Evolutionary conservation across 2,888 invertebrate genomes (phyloP).

Genomic region (Apamea crenata): DNA sequence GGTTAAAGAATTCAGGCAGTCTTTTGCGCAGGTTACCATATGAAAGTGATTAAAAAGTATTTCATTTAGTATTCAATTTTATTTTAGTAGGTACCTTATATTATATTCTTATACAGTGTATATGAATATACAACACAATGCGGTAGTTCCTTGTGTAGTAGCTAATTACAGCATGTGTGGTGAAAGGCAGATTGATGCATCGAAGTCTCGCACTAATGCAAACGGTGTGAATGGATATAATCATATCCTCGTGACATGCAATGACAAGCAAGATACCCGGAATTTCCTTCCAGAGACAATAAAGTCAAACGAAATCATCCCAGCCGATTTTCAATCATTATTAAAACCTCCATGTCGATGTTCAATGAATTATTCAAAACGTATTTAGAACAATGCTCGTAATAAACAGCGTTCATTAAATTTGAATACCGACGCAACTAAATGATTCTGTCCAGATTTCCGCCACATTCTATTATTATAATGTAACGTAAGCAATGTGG

Average conservation of each 20-base stretch:
- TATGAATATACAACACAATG: neutral
- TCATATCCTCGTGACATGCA: constrained; percentile 16
- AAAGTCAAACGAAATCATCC: constrained; percentile 7
- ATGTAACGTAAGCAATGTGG: constrained; percentile 72
- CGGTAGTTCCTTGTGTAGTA: neutral
- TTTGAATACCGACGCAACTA: constrained; percentile 70
- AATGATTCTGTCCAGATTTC: constrained; percentile 77
- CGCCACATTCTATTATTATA: constrained; percentile 75
- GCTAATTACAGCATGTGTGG: constrained; percentile 21
- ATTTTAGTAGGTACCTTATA: neutral
- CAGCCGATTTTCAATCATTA: constrained; percentile 27
- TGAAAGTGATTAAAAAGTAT: neutral
- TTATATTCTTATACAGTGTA: neutral
- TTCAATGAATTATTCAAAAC: constrained; percentile 53
- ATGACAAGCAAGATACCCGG: constrained; percentile 17
- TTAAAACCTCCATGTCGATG: constrained; percentile 42
- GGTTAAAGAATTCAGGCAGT: neutral
- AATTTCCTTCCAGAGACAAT: neutral
- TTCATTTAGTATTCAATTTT: too few species aligned
- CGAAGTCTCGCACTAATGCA: constrained; percentile 15
- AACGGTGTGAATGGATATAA: constrained; percentile 21
- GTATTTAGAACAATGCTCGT: constrained; percentile 62
- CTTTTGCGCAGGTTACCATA: neutral
- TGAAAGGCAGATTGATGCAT: constrained; percentile 34
- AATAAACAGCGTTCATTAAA: constrained; percentile 71